Percentiles rank a stretch among this genome's conserved stretches.
phyloP scores from a whole-genome alignment of 2,888 invertebrate species.

The Prostheceraeus crozeri region DNA sequence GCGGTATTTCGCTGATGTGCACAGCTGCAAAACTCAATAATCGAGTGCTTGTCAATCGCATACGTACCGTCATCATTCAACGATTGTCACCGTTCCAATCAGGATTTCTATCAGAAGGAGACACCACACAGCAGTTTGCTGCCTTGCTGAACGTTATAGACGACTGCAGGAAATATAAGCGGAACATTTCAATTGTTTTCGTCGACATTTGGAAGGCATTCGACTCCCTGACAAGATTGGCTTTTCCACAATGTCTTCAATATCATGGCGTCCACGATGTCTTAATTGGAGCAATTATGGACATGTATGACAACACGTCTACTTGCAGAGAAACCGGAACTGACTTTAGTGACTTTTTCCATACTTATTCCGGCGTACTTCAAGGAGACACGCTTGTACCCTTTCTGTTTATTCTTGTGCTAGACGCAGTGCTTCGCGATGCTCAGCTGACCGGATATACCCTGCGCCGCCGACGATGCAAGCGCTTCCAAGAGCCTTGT shows the following conservation, averaged over 20 bases:
- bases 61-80: conserved; percentile 6
- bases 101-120: conserved; percentile 1
- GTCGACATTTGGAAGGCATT: conserved; percentile 16
- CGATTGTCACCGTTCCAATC: conserved; percentile 3
- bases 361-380: conserved; percentile 4
- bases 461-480: not conserved
- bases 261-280: conserved; percentile 24
- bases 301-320: conserved; percentile 15
- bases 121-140: conserved; percentile 3
- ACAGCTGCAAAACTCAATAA: conserved; percentile 22
- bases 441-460: conserved; percentile 18
- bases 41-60: conserved; percentile 4
- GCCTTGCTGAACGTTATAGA: not conserved
- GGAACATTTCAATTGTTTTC: conserved; percentile 1
- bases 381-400: conserved; percentile 10
- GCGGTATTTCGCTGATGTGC: conserved; percentile 20
- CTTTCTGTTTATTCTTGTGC: conserved; percentile 12
- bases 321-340: not conserved
- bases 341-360: conserved; percentile 16
- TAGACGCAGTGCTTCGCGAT: conserved; percentile 16
- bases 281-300: conserved; percentile 13
- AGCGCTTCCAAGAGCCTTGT: not conserved
- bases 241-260: conserved; percentile 19
- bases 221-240: conserved; percentile 3
- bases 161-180: conserved; percentile 17